Evolutionary conservation across 2,888 invertebrate genomes (phyloP), one percentile per base, ranked within the genome.

Genomic region (Mythimna lalbum): DNA sequence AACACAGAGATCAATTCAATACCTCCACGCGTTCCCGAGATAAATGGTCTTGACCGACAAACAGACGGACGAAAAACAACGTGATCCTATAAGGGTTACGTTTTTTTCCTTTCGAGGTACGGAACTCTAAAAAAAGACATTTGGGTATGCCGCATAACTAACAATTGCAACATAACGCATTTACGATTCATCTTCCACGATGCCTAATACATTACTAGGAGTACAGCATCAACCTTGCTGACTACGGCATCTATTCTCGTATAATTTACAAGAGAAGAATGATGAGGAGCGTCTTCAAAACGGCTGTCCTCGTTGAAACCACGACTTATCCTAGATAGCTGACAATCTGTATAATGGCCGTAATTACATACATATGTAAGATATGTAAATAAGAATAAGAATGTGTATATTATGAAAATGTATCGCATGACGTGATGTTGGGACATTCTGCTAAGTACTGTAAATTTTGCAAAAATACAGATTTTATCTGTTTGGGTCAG

Each of bases 351-450:
- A 68, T 63, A 77, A 78, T 63, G 66, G 66, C 27, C 6, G 12
- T 47, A 65, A 78, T 72, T 76, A 66, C n/a, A 68, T 52, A 43
- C 52, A 55, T 36, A 57, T 57, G 59, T 53, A 36, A 73, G 21
- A 63, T 69, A 81, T 78, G 69, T 56, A 47, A 73, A 73, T 67
- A 53, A 3, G 4, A 4, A 43, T 75, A 67, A 74, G 36, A 57
- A 74, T 12, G 59, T 53, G 55, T 57, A 62, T 63, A 80, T 77
- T 80, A 76, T 80, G 77, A 64, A 64, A 80, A 77, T 67, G 39
- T 33, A 60, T 53, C 63, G 61, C 27, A 57, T 57, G 60, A 27
- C 36, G 23, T 2, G 12, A 36, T 65, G 52, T 43, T 43, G n/a
- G 23, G 56, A 47, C 17, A 27, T 73, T 53, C 52, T 31, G 52